Percentiles rank a stretch among this genome's conserved stretches.
Conservation (phyloP, 2,797 vertebrate species). For the Leucoraja ocellata region DNA sequence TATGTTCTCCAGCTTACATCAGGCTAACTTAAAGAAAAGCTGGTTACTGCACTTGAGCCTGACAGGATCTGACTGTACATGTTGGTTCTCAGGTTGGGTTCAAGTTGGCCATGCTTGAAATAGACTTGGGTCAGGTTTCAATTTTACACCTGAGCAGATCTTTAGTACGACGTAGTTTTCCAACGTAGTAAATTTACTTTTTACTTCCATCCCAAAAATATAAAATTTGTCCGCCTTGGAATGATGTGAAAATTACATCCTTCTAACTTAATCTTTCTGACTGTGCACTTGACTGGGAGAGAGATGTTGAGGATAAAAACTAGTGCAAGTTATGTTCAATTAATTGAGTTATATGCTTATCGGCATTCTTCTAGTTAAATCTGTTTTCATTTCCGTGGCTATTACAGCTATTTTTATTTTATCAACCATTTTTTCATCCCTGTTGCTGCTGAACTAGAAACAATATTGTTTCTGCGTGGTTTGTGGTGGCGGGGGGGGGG, state of each 20-base stretch:
- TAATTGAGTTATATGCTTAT: neutral
- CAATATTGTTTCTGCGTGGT: neutral
- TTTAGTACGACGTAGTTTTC: neutral
- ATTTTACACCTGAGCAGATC: too few relatives aligned
- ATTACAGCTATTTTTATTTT: neutral
- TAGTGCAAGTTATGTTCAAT: neutral
- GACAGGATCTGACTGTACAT: too few relatives aligned
- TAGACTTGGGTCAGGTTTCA: too few relatives aligned
- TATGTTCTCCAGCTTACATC: too few relatives aligned
- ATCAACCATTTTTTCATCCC: neutral
- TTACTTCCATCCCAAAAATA: neutral
- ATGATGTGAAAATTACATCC: neutral
- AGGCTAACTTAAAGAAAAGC: too few relatives aligned
- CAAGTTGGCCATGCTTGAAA: too few relatives aligned
- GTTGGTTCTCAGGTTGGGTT: too few relatives aligned
- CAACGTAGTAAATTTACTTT: neutral
- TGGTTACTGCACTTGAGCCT: too few relatives aligned
- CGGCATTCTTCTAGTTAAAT: neutral
- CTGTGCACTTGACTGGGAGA: neutral
- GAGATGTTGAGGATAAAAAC: neutral
- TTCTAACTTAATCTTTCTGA: constrained; percentile 2
- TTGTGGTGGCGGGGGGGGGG: too few relatives aligned
- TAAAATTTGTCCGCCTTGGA: neutral
- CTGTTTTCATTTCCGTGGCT: neutral
- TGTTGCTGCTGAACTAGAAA: neutral